Conservation (phyloP, 37 sponge, comb jelly and placozoan species). For the Axinella damicornis region DNA sequence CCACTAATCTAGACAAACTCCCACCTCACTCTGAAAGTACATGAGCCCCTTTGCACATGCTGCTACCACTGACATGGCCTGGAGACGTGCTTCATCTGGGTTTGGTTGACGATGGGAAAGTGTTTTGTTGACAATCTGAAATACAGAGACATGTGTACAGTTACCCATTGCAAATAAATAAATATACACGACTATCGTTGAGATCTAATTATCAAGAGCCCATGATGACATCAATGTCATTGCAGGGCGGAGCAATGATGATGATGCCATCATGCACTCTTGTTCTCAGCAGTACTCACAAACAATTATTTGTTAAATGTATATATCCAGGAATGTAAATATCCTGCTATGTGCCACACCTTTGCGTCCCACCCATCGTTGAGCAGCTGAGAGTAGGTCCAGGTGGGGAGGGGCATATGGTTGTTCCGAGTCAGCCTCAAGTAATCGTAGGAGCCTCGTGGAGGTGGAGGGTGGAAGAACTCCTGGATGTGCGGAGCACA, state of each 20-base stretch:
- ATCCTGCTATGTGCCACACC: too few relatives aligned
- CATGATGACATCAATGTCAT: too few relatives aligned
- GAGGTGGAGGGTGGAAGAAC: constrained; percentile 64
- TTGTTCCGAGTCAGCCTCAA: constrained; percentile 73
- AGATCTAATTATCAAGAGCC: background rate
- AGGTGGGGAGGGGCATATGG: constrained; percentile 56
- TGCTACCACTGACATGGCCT: constrained; percentile 78
- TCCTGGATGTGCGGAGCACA: constrained; percentile 81
- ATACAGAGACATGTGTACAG: too few relatives aligned
- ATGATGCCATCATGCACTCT: too few relatives aligned
- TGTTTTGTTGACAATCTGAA: constrained; percentile 47
- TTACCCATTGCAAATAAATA: too few relatives aligned
- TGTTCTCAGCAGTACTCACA: too few relatives aligned
- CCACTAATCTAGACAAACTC: too few relatives aligned
- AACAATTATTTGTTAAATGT: too few relatives aligned
- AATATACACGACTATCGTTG: background rate
- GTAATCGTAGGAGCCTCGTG: constrained; percentile 76
- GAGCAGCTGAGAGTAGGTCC: constrained; percentile 44
- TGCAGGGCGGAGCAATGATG: too few relatives aligned
- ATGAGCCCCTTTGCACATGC: constrained; percentile 76
- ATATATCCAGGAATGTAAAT: too few relatives aligned
- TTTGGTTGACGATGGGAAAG: constrained; percentile 59
- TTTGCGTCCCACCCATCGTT: constrained; percentile 50
- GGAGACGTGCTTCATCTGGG: constrained; percentile 58
- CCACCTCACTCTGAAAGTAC: constrained; percentile 76